phyloP scores from a whole-genome alignment of 1,140 invertebrate genomes.

The Drosophila gunungcola region DNA sequence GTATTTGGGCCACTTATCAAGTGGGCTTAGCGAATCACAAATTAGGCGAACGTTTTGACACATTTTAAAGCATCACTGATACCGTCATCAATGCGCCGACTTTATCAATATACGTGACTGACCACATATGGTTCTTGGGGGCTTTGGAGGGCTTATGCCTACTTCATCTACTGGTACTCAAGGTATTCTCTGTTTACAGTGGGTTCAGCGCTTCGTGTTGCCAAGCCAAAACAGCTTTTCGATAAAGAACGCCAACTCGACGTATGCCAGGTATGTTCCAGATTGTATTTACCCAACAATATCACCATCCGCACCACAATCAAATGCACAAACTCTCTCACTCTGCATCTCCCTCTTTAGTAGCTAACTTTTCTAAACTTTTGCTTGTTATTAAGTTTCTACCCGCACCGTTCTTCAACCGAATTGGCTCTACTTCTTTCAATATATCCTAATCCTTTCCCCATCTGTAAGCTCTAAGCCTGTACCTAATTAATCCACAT shows the following conservation, averaged over 20 bases:
- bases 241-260: slow-evolving; percentile 81
- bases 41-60: slow-evolving; percentile 38
- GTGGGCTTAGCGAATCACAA: slow-evolving; percentile 49
- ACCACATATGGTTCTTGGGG: slow-evolving; percentile 17
- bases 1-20: slow-evolving; percentile 46
- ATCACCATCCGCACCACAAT: slow-evolving; percentile 19
- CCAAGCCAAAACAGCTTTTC: slow-evolving; percentile 81
- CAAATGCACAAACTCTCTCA: slow-evolving; percentile 44
- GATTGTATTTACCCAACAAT: slow-evolving; percentile 15
- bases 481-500: slow-evolving; percentile 31
- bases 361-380: slow-evolving; percentile 20
- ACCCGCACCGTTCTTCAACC: slow-evolving; percentile 20
- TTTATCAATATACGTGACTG: slow-evolving; percentile 73
- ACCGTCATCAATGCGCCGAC: slow-evolving; percentile 22
- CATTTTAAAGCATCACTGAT: slow-evolving; percentile 26
- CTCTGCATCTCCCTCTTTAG: slow-evolving; percentile 12
- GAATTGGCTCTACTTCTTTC: slow-evolving; percentile 6
- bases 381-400: slow-evolving; percentile 45
- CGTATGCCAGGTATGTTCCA: slow-evolving; percentile 82
- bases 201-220: slow-evolving; percentile 82
- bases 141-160: slow-evolving; percentile 36
- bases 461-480: slow-evolving; percentile 19
- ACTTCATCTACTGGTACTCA: slow-evolving; percentile 41
- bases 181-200: slow-evolving; percentile 64
- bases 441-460: slow-evolving; percentile 9